Evolutionary conservation across 2,888 invertebrate species (phyloP).

Genomic region (Sipha maydis): DNA sequence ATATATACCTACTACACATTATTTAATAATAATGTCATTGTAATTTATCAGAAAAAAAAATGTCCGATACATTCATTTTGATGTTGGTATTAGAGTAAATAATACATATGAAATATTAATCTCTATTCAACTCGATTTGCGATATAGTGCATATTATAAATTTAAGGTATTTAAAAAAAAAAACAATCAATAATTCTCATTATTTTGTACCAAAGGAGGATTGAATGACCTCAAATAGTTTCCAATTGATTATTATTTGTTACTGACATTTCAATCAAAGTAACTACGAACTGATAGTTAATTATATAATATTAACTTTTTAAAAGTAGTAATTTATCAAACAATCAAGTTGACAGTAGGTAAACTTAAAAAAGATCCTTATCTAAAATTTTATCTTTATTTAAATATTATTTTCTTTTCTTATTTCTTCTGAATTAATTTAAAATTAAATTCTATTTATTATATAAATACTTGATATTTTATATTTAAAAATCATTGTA

Average conservation of each 20-base stretch:
- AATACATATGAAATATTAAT: constrained; percentile 27
- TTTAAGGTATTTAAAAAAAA: constrained; percentile 2
- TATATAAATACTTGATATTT: too few species aligned
- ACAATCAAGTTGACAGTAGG: not conserved
- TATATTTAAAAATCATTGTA: too few species aligned
- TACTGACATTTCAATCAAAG: constrained; percentile 28
- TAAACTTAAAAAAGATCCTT: not conserved
- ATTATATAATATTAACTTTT: constrained; percentile 7
- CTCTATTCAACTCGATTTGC: not conserved
- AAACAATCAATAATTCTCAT: not conserved
- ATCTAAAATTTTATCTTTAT: not conserved
- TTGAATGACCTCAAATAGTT: not conserved
- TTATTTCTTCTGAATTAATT: not conserved
- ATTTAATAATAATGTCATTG: not conserved
- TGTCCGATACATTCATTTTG: not conserved
- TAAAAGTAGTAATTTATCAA: constrained; percentile 2
- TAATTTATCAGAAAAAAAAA: constrained; percentile 9
- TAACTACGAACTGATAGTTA: not conserved
- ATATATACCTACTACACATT: too few species aligned
- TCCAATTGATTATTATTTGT: constrained; percentile 22
- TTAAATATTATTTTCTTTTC: not conserved
- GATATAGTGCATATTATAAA: constrained; percentile 1
- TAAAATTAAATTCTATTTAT: not conserved
- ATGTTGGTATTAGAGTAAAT: not conserved
- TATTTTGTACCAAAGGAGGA: constrained; percentile 2